Percentiles rank a stretch among this genome's conserved stretches.
Conservation (phyloP, 2,113 vertebrate genomes). For the Alexandromys fortis region DNA sequence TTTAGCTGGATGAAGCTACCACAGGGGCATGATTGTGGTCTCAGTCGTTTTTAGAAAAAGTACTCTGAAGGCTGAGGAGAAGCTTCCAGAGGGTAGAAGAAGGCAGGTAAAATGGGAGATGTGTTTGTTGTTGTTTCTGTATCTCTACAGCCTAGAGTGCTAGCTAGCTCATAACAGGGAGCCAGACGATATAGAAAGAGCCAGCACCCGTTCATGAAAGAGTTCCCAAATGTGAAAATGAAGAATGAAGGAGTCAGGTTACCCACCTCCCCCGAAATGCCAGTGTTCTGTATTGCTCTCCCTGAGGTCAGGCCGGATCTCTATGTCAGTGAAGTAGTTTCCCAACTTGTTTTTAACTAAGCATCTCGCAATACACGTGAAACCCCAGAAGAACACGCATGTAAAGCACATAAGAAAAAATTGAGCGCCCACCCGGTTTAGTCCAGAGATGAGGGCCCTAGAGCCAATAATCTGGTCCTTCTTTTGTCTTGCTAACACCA, state of each 20-base stretch:
- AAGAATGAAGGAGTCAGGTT: constrained; percentile 1
- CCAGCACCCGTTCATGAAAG: constrained; percentile 30
- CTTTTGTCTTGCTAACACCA: background rate
- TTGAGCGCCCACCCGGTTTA: background rate
- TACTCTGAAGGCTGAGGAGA: background rate
- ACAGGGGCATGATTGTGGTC: background rate
- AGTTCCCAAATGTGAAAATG: constrained; percentile 4
- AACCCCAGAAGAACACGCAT: background rate
- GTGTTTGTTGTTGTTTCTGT: background rate
- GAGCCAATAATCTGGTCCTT: background rate
- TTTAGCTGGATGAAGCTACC: background rate
- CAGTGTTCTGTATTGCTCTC: background rate
- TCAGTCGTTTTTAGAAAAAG: constrained; percentile 7
- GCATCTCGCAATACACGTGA: constrained; percentile 24
- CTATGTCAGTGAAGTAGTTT: background rate
- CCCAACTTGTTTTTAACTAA: constrained; percentile 16
- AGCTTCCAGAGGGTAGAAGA: background rate
- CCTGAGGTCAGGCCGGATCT: background rate
- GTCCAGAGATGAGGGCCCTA: background rate
- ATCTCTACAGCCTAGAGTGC: background rate
- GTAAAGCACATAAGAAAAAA: background rate
- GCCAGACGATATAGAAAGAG: background rate
- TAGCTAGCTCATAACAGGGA: background rate
- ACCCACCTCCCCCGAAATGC: background rate
- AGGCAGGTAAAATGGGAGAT: background rate